Base-by-base conservation (phyloP, 2,797 vertebrate species). In the Heterohyrax brucei region DNA sequence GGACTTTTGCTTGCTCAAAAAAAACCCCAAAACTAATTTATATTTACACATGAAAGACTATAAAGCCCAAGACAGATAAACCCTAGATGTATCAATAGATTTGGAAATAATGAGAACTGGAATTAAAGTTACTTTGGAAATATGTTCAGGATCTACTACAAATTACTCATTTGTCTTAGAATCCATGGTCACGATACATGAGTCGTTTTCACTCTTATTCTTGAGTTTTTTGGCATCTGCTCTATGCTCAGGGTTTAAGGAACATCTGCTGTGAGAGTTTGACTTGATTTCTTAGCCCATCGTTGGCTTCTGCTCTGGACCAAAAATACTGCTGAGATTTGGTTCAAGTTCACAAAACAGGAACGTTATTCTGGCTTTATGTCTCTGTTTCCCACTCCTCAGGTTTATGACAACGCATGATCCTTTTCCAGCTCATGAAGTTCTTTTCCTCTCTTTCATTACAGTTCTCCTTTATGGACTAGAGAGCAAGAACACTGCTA, bases 231-330 rank as follows among this genome's bases (percentile, higher is more conserved):
- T 48, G 77, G 21, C 80, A 2, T 86, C 53, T 90, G 24, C 19
- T 75, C 7, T 33, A 33, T 14, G 9, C 24, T 87, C 64, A 53
- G 26, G 83, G 26, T 82, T 89, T 93, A 68, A 33, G 18, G 48
- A 93, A 86, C 85, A 96, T 88, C 85, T 90, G 50, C 59, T 83
- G 0, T 1, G 44, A 22, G 56, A 68, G 30, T 33, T 72, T 86
- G 68, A 70, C 56, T 94, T 96, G 90, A 96, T 95, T 96, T 97
- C 97, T 97, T 62, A 97, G 81, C 8, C 94, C 62, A 39, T 66
- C 89, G 62, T 97, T 97, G 94, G 88, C 93, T 95, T 97, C 85
- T 92, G 10, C 26, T 97, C 10, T 89, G 90, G 95, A 87, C 24
- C 95, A 46, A 84, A 93, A 21, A 50, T 91, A 66, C 21, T 76